Conservation (phyloP, 2,888 invertebrate genomes). For the Macaria liturata region DNA sequence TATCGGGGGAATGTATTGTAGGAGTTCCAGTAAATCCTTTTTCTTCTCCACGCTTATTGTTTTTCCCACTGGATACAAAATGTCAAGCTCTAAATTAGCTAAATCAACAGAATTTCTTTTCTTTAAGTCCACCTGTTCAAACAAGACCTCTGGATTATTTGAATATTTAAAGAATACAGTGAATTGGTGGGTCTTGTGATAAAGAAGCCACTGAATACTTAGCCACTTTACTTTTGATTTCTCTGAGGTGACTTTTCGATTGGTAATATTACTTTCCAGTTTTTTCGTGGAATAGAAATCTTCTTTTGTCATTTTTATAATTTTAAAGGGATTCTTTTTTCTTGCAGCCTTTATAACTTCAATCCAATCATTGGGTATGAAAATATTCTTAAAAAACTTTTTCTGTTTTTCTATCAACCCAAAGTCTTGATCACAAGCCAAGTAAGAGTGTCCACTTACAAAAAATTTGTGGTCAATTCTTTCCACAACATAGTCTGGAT, state of each 20-base stretch:
- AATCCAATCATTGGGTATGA: constrained; percentile 32
- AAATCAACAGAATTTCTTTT: constrained; percentile 25
- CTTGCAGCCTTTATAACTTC: constrained; percentile 30
- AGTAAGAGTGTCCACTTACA: constrained; percentile 40
- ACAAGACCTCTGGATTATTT: constrained; percentile 28
- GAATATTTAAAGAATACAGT: constrained; percentile 29
- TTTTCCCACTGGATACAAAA: too few relatives aligned
- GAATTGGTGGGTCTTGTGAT: constrained; percentile 22
- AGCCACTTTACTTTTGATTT: constrained; percentile 32
- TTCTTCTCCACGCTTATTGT: too few relatives aligned
- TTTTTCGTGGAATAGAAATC: constrained; percentile 30
- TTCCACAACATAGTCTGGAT: constrained; percentile 28
- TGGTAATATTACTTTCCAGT: constrained; percentile 33
- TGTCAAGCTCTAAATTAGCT: too few relatives aligned
- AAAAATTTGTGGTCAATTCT: constrained; percentile 38
- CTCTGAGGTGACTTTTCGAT: constrained; percentile 29
- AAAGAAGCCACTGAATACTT: constrained; percentile 29
- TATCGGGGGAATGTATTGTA: too few relatives aligned
- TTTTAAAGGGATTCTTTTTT: constrained; percentile 24
- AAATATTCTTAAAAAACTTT: constrained; percentile 34
- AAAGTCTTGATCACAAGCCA: constrained; percentile 36
- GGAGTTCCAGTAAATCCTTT: too few relatives aligned
- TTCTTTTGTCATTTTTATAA: constrained; percentile 33
- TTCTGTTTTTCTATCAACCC: constrained; percentile 34
- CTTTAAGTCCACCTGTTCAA: constrained; percentile 28